Base-by-base conservation (phyloP, 2,888 invertebrate species). In the Diarsia rubi region DNA sequence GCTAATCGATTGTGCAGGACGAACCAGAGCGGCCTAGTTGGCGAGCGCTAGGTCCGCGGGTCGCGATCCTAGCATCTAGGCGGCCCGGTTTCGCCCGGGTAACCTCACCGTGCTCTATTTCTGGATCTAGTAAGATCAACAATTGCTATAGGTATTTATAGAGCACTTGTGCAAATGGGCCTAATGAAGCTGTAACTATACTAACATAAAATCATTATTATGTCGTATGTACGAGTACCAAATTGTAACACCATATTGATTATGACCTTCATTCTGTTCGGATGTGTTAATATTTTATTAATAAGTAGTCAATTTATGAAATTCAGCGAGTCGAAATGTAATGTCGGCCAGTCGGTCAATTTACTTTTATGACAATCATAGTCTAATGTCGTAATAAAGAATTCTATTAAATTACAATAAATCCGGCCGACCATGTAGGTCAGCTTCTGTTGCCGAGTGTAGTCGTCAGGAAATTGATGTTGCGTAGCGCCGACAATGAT, bases 11-110 rank as follows among this genome's bases (percentile, higher is more conserved):
- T 92, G 92, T 89, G 88, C 93, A 94, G 95, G 95, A 94, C 94
- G 90, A 91, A 90, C 88, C 19, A 89, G n/a, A n/a, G 89, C 92
- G 95, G 92, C 95, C 95, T 91, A 95, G 91, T 95, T 95, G 94
- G 94, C 94, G 89, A 84, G 86, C 86, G 86, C 86, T 79, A 90
- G 91, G 91, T 91, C 89, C 85, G 83, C 90, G 85, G 89, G 91
- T 91, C 90, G 92, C 89, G 90, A 88, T 91, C 92, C 91, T 91
- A 88, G 85, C 86, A 89, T 91, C 91, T 91, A 91, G 92, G 91
- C 90, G 91, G 84, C 91, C 92, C 89, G 91, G 86, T 91, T 91
- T 90, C 88, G 88, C 92, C 91, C 92, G 90, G 93, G 89, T 92
- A 91, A 91, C 91, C 90, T 92, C 89, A 88, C 88, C 84, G 82